phyloP scores from a whole-genome alignment of 2,113 vertebrate genomes.

The Pseudorhombus dupliciocellatus region DNA sequence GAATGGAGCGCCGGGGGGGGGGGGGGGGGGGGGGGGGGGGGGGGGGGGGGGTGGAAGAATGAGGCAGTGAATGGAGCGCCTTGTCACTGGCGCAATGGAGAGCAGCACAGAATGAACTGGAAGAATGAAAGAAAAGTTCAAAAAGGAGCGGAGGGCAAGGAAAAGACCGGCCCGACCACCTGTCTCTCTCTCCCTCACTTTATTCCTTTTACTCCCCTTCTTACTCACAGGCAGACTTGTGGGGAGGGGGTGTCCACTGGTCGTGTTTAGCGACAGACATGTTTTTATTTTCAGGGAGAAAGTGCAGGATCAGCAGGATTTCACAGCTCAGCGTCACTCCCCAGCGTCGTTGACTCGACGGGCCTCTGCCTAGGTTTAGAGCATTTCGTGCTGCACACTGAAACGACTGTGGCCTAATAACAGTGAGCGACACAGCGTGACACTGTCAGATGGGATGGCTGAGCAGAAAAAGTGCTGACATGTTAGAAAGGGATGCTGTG shows the following conservation, averaged over 20 bases:
- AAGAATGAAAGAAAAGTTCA: slow-evolving; percentile 85
- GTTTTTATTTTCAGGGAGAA: slow-evolving; percentile 69
- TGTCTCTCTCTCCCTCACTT: slow-evolving; percentile 74
- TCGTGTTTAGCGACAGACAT: slow-evolving; percentile 64
- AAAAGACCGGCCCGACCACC: slow-evolving; percentile 80
- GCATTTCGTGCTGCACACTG: background rate
- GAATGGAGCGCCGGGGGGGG: slow-evolving; percentile 79
- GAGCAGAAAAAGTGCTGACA: too few relatives aligned
- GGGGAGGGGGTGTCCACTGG: slow-evolving; percentile 35
- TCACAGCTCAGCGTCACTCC: slow-evolving; percentile 56
- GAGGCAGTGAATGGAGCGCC: slow-evolving; percentile 82
- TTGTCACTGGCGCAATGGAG: slow-evolving; percentile 79
- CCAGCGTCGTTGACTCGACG: slow-evolving; percentile 10
- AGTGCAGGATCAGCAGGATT: slow-evolving; percentile 72
- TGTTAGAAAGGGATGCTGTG: too few relatives aligned
- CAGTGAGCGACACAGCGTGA: background rate
- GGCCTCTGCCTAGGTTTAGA: background rate
- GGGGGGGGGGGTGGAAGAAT: slow-evolving; percentile 73
- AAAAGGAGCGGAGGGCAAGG: slow-evolving; percentile 82
- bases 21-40: slow-evolving; percentile 61
- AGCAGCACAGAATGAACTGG: slow-evolving; percentile 82
- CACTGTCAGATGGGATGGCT: background rate
- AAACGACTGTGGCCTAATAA: background rate
- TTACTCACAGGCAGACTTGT: slow-evolving; percentile 64
- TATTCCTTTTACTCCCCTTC: slow-evolving; percentile 68